These are phyloP conservation scores for Festucalex cinctus DNA, from an alignment of 2,113 vertebrate genomes.

Conservation along the genomic window DNA sequence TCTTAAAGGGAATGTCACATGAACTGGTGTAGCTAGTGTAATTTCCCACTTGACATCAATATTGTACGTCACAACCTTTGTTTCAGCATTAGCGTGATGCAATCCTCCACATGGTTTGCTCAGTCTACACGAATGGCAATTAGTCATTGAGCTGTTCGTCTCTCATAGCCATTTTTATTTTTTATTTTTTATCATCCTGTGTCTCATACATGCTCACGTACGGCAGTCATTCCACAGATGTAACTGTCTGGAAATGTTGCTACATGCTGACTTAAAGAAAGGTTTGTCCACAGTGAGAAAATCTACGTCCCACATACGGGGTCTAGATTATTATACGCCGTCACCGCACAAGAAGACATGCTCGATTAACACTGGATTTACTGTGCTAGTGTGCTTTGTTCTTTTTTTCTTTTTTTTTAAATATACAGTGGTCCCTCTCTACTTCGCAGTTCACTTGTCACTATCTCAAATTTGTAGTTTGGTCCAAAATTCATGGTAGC, in stretches of 20 bases:
- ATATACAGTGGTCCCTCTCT: too few species aligned
- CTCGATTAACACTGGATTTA: background rate
- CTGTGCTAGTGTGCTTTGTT: too few species aligned
- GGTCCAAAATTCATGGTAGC: too few species aligned
- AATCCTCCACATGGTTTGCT: constrained; percentile 12
- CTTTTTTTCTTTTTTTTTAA: too few species aligned
- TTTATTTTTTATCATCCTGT: constrained; percentile 24
- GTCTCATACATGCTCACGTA: constrained; percentile 42
- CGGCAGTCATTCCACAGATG: constrained; percentile 11
- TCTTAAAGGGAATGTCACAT: constrained; percentile 3
- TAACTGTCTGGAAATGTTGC: constrained; percentile 38
- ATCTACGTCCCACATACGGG: background rate
- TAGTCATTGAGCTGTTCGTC: constrained; percentile 17
- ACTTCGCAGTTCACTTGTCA: too few species aligned
- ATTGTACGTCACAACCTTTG: constrained; percentile 18
- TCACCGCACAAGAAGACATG: background rate
- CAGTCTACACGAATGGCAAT: constrained; percentile 13
- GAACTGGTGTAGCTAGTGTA: constrained; percentile 5
- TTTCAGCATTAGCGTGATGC: constrained; percentile 7
- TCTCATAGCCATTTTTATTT: background rate
- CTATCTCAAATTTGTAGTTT: too few species aligned
- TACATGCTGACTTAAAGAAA: constrained; percentile 7
- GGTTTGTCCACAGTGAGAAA: constrained; percentile 13
- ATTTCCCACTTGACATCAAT: constrained; percentile 3
- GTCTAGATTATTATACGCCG: background rate